phyloP scores from a whole-genome alignment of 1,140 invertebrate species.

The Hyphantria cunea region DNA sequence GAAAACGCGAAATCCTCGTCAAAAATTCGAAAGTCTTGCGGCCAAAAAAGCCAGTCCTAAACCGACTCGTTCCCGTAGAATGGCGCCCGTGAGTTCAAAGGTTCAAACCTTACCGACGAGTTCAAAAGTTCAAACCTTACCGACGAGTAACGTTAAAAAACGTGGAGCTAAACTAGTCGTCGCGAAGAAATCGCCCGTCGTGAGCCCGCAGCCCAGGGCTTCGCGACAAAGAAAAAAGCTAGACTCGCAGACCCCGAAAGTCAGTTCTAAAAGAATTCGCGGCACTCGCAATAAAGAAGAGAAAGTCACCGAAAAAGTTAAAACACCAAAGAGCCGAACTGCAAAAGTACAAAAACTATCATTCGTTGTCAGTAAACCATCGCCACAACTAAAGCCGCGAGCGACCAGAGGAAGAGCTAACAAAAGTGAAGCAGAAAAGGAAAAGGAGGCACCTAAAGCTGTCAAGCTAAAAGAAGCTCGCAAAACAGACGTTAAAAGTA shows the following conservation, averaged over 20 bases:
- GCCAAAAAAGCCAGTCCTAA: constrained; percentile 2
- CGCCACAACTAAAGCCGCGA: constrained; percentile 31
- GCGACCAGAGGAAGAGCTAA: not conserved
- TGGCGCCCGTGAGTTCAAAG: constrained; percentile 1
- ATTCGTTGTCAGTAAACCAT: constrained; percentile 29
- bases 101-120: no score
- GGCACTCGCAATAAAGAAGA: not conserved
- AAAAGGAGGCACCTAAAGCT: not conserved
- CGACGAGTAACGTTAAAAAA: constrained; percentile 28
- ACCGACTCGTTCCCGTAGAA: constrained; percentile 6
- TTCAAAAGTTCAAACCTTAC: no score
- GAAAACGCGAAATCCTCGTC: not conserved
- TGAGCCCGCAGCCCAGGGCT: constrained; percentile 33
- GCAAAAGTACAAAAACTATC: constrained; percentile 20
- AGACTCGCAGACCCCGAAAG: not conserved
- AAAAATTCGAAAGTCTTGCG: constrained; percentile 5
- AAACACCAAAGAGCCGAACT: constrained; percentile 29
- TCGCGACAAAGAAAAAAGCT: constrained; percentile 24
- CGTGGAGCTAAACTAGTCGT: constrained; percentile 28
- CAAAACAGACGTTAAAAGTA: not conserved
- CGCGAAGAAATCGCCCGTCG: constrained; percentile 31
- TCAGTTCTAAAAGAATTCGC: constrained; percentile 11
- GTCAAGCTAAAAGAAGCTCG: not conserved
- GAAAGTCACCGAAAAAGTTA: constrained; percentile 9
- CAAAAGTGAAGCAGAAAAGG: not conserved